Evolutionary conservation across 1,140 invertebrate genomes (phyloP).

Genomic region (Helicorthomorpha holstii): DNA sequence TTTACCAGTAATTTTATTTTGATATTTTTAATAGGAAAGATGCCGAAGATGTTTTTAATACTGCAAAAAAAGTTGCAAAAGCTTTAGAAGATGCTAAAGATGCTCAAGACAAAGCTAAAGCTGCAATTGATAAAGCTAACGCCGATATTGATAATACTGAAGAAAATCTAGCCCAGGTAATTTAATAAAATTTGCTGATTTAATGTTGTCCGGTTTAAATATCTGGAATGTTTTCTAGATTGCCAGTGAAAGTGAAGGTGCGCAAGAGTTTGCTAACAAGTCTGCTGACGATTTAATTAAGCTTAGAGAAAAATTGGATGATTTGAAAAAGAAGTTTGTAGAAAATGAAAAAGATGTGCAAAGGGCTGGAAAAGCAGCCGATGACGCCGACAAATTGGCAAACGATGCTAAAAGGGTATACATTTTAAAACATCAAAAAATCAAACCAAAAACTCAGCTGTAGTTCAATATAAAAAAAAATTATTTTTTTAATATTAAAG

Average conservation of each 20-base stretch:
- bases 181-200: neutral
- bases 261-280: slow-evolving; percentile 49
- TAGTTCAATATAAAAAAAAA: neutral
- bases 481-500: slow-evolving; percentile 2
- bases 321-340: slow-evolving; percentile 52
- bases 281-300: slow-evolving; percentile 47
- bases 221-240: slow-evolving; percentile 36
- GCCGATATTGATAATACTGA: slow-evolving; percentile 56
- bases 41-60: slow-evolving; percentile 35
- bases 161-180: slow-evolving; percentile 44
- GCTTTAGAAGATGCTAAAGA: slow-evolving; percentile 45
- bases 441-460: neutral
- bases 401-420: slow-evolving; percentile 31
- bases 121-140: slow-evolving; percentile 60
- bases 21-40: slow-evolving; percentile 23
- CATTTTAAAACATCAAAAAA: slow-evolving; percentile 1
- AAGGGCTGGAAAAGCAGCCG: slow-evolving; percentile 37
- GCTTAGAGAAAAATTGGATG: slow-evolving; percentile 44
- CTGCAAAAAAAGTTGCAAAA: slow-evolving; percentile 36
- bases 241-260: slow-evolving; percentile 47
- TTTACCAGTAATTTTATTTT: neutral
- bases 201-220: neutral
- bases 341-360: slow-evolving; percentile 48
- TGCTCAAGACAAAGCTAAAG: slow-evolving; percentile 57
- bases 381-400: slow-evolving; percentile 34